These are phyloP conservation scores for Barypeithes pellucidus DNA, from an alignment of 2,888 invertebrate species.

Conservation along the genomic window DNA sequence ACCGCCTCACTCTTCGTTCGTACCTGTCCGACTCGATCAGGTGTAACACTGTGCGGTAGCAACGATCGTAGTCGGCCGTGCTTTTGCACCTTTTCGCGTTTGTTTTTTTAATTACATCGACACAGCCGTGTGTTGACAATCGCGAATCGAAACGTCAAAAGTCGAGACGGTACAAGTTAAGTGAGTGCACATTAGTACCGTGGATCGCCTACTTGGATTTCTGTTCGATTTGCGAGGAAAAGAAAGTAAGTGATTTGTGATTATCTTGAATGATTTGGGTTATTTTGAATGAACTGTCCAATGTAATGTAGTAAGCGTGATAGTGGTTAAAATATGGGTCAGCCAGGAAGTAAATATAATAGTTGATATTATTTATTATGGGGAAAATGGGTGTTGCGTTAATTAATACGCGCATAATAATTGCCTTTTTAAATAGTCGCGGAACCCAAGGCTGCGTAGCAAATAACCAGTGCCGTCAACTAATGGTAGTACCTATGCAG, in stretches of 20 bases:
- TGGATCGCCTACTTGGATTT: conserved; percentile 25
- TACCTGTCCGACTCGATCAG: conserved; percentile 46
- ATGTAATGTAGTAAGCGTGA: background rate
- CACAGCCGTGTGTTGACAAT: conserved; percentile 29
- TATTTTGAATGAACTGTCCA: background rate
- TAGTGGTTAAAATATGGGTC: conserved; percentile 18
- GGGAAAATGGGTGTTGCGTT: background rate
- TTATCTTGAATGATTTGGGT: background rate
- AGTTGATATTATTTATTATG: background rate
- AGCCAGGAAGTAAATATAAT: background rate
- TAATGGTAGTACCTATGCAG: too few species aligned
- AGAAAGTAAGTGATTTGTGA: conserved; percentile 20
- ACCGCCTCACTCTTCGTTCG: conserved; percentile 34
- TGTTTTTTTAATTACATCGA: conserved; percentile 16
- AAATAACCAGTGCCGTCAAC: too few species aligned
- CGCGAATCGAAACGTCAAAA: conserved; percentile 32
- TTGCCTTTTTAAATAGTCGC: background rate
- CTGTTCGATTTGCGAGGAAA: conserved; percentile 22
- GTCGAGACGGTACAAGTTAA: conserved; percentile 22
- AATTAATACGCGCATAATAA: background rate
- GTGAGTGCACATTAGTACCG: conserved; percentile 15
- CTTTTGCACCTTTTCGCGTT: conserved; percentile 31
- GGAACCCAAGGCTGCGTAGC: too few species aligned
- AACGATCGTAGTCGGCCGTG: conserved; percentile 38
- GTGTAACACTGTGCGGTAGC: conserved; percentile 48